These are phyloP conservation scores for Erythrocercus mccallii DNA, from an alignment of 2,113 vertebrate genomes.

Conservation along the genomic window DNA sequence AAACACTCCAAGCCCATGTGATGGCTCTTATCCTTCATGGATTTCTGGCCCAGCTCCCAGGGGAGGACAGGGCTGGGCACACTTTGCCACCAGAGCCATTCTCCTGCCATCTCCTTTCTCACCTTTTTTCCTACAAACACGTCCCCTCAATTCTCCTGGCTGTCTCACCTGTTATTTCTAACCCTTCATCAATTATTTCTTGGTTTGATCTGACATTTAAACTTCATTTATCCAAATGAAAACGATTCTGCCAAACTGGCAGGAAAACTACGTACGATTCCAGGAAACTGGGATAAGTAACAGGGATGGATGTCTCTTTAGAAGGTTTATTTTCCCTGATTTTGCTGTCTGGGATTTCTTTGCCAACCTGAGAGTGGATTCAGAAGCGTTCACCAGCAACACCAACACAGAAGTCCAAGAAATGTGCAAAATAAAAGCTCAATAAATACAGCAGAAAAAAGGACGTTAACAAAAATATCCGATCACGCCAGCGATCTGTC, in stretches of 20 bases:
- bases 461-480: neutral
- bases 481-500: rapidly evolving
- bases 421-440: constrained; percentile 20
- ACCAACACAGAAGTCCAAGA: neutral
- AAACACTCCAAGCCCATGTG: neutral
- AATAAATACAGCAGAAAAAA: neutral
- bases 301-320: constrained; percentile 1
- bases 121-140: neutral
- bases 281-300: constrained; percentile 31
- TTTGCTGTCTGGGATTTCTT: neutral
- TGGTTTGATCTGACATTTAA: neutral
- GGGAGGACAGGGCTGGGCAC: neutral
- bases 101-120: neutral
- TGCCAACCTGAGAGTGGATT: constrained; percentile 15
- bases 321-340: constrained; percentile 18
- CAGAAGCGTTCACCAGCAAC: neutral
- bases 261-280: neutral
- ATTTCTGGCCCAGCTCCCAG: neutral
- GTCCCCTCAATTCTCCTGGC: neutral
- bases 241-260: neutral
- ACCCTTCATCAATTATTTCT: neutral
- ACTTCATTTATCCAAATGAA: neutral
- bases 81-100: rapidly evolving
- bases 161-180: neutral
- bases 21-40: neutral